Evolutionary conservation across 2,797 vertebrate species (phyloP).

Genomic region (Hylomyscus alleni): DNA sequence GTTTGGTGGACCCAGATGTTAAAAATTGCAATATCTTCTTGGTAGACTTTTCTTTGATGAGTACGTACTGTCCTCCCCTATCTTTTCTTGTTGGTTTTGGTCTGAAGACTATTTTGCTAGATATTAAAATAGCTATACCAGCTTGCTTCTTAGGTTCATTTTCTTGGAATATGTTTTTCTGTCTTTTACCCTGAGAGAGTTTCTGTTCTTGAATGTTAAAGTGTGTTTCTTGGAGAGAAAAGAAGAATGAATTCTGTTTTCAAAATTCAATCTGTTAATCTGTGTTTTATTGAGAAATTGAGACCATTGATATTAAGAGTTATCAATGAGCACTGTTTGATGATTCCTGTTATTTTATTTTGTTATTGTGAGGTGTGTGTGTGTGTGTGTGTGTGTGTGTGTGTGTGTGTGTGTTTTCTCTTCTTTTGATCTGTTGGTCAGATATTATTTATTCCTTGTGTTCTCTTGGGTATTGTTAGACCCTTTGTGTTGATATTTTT

Average conservation of each 20-base stretch:
- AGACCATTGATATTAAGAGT: neutral
- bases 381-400: too few species aligned
- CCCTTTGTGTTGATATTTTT: neutral
- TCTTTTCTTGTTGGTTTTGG: too few species aligned
- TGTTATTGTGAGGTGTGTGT: neutral
- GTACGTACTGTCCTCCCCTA: too few species aligned
- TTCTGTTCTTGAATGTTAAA: neutral
- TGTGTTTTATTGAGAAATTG: neutral
- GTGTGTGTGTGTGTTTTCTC: neutral
- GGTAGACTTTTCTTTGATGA: too few species aligned
- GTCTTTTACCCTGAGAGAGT: too few species aligned
- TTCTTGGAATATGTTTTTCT: too few species aligned
- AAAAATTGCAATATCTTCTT: too few species aligned
- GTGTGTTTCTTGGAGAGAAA: neutral
- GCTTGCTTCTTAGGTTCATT: too few species aligned
- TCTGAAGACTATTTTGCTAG: too few species aligned
- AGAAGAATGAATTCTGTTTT: neutral
- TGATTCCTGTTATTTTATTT: neutral
- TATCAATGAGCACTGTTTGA: neutral
- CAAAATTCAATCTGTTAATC: neutral
- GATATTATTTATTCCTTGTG: neutral
- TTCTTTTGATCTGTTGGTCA: neutral
- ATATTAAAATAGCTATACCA: too few species aligned
- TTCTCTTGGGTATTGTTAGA: neutral
- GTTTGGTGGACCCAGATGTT: too few species aligned